phyloP scores from a whole-genome alignment of 1,140 invertebrate genomes.

The Diabrotica virgifera region DNA sequence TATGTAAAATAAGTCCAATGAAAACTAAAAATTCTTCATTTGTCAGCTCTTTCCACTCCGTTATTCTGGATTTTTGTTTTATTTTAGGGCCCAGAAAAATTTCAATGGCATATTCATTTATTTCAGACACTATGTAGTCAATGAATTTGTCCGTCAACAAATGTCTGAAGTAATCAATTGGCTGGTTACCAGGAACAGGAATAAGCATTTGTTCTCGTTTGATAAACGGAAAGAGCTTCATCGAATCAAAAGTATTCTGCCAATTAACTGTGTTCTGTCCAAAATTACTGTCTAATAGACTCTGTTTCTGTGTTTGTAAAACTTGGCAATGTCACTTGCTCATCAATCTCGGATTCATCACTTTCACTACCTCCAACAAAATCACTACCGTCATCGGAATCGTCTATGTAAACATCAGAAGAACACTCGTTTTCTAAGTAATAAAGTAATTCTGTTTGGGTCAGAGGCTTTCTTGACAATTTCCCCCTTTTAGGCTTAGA shows the following conservation, averaged over 20 bases:
- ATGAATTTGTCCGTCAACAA: constrained; percentile 3
- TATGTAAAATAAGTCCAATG: constrained; percentile 9
- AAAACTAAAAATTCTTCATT: constrained; percentile 12
- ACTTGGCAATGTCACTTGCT: no score
- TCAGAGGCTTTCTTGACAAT: no score
- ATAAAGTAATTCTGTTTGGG: no score
- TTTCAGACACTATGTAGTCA: constrained; percentile 22
- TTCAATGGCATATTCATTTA: constrained; percentile 7
- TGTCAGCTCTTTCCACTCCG: not conserved
- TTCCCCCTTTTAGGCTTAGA: no score
- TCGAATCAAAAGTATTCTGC: not conserved
- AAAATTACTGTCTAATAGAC: no score
- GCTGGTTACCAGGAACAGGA: constrained; percentile 5
- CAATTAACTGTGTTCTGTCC: no score
- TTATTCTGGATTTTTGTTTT: constrained; percentile 12
- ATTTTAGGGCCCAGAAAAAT: constrained; percentile 5
- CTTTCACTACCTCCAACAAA: no score
- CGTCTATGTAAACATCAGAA: no score
- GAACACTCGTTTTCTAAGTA: no score
- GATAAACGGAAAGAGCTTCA: constrained; percentile 22
- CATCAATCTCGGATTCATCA: no score
- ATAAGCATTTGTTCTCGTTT: constrained; percentile 5
- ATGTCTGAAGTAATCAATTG: constrained; percentile 8
- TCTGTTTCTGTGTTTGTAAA: no score
- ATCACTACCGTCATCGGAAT: no score